Base-by-base conservation (phyloP, 1,140 invertebrate genomes). In the Bombus sibiricus region DNA sequence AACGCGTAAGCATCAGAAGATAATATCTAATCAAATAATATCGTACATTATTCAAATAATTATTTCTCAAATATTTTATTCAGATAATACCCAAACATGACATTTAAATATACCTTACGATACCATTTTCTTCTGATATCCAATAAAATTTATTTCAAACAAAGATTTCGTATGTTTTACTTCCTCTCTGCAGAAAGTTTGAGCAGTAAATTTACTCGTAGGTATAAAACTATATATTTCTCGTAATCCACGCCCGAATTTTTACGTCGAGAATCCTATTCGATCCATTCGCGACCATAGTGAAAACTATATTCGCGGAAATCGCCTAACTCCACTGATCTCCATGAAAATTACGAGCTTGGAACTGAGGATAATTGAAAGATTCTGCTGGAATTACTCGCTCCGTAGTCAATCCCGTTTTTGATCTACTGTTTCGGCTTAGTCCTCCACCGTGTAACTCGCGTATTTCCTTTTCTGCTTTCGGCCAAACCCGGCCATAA, bases 301-400 rank as follows among this genome's bases (percentile, higher is more conserved):
- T 32, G 32, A 68, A 32, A 64, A 32, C 13, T 32, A 68, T 22
- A 34, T 37, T 18, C 66, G 9, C 18, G 9, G 13, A 32, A 13
- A 64, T 77, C 12, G 8, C 28, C 22, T 41, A 41, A 77, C 41
- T 41, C 57, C 75, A 64, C 64, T 64, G 75, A 78, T 41, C 53
- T 62, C 53, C 25, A 6, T n/a, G 32, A 28, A 39, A 77, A 62
- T 62, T 62, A n/a, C 32, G 25, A 53, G 47, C 18, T n/a, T 9
- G 28, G 1, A n/a, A 0, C 57, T 13, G 34, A 28, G 25, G 53
- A n/a, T 76, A 76, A 76, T 76, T 76, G 74, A 76, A 76, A 76
- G 74, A 59, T 76, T 28, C 37, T 28, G 74, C 72, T 22, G 75
- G 37, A 76, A 68, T 68, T 79, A 68, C 77, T 59, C 62, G 28